phyloP scores from a whole-genome alignment of 2,797 vertebrate genomes.

The Enteromius anoplus region DNA sequence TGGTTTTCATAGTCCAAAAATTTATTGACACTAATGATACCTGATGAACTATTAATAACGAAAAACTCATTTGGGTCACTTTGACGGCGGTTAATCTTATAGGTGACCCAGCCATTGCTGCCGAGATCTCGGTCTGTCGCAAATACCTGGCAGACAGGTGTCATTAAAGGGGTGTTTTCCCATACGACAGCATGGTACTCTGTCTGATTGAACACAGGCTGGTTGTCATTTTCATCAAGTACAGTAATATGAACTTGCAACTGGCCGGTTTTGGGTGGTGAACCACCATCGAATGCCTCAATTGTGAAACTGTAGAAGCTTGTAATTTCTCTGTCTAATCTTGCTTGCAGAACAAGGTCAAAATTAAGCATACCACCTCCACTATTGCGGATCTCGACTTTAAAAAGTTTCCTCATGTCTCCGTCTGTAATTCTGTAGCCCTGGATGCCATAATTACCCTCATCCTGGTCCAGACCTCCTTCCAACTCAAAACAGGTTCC shows the following conservation, averaged over 20 bases:
- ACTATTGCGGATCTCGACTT: conserved; percentile 66
- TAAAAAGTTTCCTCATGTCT: conserved; percentile 67
- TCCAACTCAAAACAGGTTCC: conserved; percentile 86
- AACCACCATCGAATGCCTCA: conserved; percentile 89
- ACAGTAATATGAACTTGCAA: conserved; percentile 79
- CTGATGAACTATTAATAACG: conserved; percentile 80
- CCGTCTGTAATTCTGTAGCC: conserved; percentile 82
- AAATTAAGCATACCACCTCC: conserved; percentile 66
- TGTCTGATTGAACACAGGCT: conserved; percentile 81
- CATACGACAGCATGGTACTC: conserved; percentile 82
- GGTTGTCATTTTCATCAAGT: conserved; percentile 92
- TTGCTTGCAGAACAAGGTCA: conserved; percentile 80
- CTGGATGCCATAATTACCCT: conserved; percentile 79
- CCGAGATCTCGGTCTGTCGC: conserved; percentile 86
- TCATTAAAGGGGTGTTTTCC: conserved; percentile 78
- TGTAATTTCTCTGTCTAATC: conserved; percentile 81
- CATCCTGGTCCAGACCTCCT: conserved; percentile 84
- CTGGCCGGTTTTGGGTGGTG: conserved; percentile 78
- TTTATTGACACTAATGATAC: conserved; percentile 80
- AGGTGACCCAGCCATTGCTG: conserved; percentile 80
- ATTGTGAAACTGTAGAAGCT: conserved; percentile 80
- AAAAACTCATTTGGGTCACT: conserved; percentile 78
- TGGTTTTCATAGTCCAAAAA: conserved; percentile 85
- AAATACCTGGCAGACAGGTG: conserved; percentile 80
- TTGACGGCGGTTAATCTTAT: conserved; percentile 80